Evolutionary conservation across 2,797 vertebrate genomes (phyloP).

Genomic region (Sebastes goodei): DNA sequence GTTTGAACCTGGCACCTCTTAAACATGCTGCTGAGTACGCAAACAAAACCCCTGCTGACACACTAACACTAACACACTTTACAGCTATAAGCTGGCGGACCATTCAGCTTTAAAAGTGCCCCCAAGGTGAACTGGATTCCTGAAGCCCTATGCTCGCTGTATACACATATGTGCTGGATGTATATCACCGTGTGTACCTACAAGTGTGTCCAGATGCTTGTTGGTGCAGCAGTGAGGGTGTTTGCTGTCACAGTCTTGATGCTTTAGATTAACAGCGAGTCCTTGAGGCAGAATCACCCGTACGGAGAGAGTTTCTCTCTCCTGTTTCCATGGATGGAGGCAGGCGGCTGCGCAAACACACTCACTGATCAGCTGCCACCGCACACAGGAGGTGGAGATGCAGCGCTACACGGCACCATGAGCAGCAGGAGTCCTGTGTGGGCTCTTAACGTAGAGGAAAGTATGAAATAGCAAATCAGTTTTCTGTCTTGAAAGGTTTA

Average conservation of each 20-base stretch:
- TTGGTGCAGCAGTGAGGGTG: conserved; percentile 25
- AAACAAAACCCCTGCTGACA: conserved; percentile 48
- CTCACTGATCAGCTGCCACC: conserved; percentile 23
- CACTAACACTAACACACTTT: conserved; percentile 38
- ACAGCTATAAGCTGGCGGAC: conserved; percentile 36
- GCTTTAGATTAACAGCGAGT: conserved; percentile 50
- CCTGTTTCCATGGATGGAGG: conserved; percentile 43
- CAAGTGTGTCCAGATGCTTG: not conserved
- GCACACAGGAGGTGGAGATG: not conserved
- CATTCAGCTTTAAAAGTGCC: conserved; percentile 23
- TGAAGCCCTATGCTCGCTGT: not conserved
- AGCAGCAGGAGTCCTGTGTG: conserved; percentile 3
- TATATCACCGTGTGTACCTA: not conserved
- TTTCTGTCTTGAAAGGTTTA: not conserved
- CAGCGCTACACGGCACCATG: not conserved
- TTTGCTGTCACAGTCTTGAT: conserved; percentile 39
- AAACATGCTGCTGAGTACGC: conserved; percentile 29
- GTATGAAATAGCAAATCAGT: not conserved
- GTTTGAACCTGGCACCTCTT: conserved; percentile 23
- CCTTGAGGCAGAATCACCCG: conserved; percentile 15
- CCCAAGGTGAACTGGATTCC: conserved; percentile 29
- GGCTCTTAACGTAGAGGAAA: not conserved
- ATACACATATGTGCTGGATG: not conserved
- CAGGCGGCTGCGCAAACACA: conserved; percentile 26
- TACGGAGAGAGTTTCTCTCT: conserved; percentile 20